These are phyloP conservation scores for Hetaerina titia DNA, from an alignment of 2,888 invertebrate genomes.

Conservation along the genomic window DNA sequence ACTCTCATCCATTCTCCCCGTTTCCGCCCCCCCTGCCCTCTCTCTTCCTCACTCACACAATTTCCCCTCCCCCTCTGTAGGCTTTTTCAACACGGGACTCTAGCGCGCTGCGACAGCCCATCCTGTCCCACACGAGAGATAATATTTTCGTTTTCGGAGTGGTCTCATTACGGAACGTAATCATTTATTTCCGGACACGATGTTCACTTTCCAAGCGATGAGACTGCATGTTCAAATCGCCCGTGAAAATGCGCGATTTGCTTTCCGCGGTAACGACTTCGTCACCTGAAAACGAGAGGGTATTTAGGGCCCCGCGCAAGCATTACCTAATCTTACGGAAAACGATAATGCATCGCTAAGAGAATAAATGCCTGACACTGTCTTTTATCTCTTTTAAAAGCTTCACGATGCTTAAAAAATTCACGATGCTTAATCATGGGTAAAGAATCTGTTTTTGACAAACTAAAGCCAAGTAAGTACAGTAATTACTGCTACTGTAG, in stretches of 20 bases:
- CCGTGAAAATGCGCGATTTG: background rate
- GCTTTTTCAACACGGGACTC: slow-evolving; percentile 33
- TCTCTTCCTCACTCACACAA: background rate
- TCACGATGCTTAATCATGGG: background rate
- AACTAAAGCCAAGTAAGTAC: no score
- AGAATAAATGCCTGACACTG: background rate
- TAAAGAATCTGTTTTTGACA: no score
- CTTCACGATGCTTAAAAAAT: background rate
- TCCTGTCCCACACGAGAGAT: background rate
- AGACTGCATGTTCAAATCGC: background rate
- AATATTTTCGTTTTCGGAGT: slow-evolving; percentile 10
- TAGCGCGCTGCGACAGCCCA: background rate
- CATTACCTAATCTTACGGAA: background rate
- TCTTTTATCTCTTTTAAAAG: background rate
- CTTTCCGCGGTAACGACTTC: background rate
- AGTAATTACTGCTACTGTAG: no score
- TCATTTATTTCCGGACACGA: background rate
- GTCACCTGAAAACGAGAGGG: background rate
- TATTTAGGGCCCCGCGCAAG: background rate
- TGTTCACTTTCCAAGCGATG: background rate
- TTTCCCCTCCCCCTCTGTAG: background rate
- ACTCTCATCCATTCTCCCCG: background rate
- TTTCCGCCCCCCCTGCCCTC: background rate
- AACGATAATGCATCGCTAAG: background rate
- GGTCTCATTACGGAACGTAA: slow-evolving; percentile 24